Conservation (phyloP, 2,888 invertebrate species). For the Dugesia japonica region DNA sequence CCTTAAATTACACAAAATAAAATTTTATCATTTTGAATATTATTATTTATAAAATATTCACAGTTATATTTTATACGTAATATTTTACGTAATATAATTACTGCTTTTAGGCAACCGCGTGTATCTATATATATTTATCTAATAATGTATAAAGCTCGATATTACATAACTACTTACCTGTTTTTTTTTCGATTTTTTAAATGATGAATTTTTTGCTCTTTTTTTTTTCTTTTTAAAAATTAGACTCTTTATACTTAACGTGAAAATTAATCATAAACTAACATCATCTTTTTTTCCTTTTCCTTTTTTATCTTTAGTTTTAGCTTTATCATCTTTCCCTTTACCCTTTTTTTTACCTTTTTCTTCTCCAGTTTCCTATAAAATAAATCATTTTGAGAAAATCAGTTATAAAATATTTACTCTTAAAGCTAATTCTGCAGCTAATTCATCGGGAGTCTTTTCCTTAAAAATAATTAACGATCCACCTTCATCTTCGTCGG, state of each 20-base stretch:
- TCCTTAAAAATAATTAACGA: conserved; percentile 61
- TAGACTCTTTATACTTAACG: too few relatives aligned
- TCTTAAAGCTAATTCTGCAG: conserved; percentile 45
- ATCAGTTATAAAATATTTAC: conserved; percentile 36
- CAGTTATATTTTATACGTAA: not conserved
- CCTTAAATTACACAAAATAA: conserved; percentile 39
- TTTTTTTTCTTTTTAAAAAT: too few relatives aligned
- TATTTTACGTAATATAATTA: not conserved
- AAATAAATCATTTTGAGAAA: not conserved
- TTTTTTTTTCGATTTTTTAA: not conserved
- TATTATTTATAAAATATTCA: not conserved
- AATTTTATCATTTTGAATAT: not conserved
- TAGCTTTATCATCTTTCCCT: conserved; percentile 39
- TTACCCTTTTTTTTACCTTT: conserved; percentile 37
- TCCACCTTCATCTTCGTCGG: conserved; percentile 74
- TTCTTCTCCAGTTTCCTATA: conserved; percentile 32
- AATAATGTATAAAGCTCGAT: too few relatives aligned
- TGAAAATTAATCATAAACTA: conserved; percentile 29
- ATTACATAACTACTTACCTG: not conserved
- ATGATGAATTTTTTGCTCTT: too few relatives aligned
- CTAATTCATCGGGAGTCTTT: conserved; percentile 46
- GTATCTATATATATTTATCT: too few relatives aligned
- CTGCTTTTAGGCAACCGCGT: too few relatives aligned
- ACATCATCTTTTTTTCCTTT: conserved; percentile 36
- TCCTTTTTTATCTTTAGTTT: conserved; percentile 56